phyloP scores from a whole-genome alignment of 2,888 invertebrate species.

The Drosophila anomelani region DNA sequence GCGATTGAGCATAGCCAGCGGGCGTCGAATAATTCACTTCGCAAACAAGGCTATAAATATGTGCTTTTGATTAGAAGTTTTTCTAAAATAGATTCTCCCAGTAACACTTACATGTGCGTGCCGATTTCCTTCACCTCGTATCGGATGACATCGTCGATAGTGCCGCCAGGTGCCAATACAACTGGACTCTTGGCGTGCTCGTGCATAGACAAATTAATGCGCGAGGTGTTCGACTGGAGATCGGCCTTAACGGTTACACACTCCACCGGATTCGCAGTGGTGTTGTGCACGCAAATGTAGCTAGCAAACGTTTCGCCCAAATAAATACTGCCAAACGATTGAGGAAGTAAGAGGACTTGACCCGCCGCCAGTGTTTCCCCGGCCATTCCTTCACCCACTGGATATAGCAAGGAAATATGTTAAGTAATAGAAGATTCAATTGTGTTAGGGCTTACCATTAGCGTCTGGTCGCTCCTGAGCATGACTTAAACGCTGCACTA shows the following conservation, averaged over 20 bases:
- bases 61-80: too few relatives aligned
- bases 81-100: neutral
- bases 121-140: conserved; percentile 99
- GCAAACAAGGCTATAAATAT: conserved; percentile 94
- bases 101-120: conserved; percentile 93
- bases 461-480: conserved; percentile 86
- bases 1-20: conserved; percentile 91
- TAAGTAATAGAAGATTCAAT: too few relatives aligned
- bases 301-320: conserved; percentile 98
- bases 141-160: conserved; percentile 97
- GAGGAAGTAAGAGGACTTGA: conserved; percentile 96
- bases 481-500: conserved; percentile 92
- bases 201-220: conserved; percentile 92
- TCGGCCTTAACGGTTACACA: conserved; percentile 89
- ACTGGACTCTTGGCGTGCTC: conserved; percentile 88
- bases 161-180: conserved; percentile 90
- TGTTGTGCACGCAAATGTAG: conserved; percentile 98
- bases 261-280: conserved; percentile 91
- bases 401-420: neutral
- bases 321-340: conserved; percentile 99
- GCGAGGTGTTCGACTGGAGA: conserved; percentile 95
- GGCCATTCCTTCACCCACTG: conserved; percentile 90
- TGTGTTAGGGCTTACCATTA: neutral
- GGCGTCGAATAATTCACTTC: conserved; percentile 95
- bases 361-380: conserved; percentile 91